phyloP scores from a whole-genome alignment of 2,113 vertebrate species.

The Gymnorhina tibicen region DNA sequence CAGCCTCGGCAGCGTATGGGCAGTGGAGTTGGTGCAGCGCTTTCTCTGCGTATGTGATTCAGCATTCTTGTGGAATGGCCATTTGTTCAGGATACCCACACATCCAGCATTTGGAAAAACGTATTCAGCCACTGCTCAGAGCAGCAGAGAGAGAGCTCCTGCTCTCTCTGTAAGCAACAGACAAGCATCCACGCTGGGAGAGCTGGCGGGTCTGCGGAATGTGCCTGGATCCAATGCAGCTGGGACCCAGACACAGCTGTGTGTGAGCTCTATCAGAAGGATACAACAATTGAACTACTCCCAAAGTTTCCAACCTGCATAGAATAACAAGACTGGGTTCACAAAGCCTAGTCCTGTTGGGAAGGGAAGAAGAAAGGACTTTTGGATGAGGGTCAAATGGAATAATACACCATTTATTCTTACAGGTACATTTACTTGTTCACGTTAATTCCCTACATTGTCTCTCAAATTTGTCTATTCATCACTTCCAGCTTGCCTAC shows the following conservation, averaged over 20 bases:
- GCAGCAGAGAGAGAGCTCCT: neutral
- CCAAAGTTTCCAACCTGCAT: neutral
- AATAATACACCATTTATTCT: neutral
- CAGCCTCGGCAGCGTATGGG: neutral
- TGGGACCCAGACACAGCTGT: constrained; percentile 31
- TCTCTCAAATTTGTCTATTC: neutral
- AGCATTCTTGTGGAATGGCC: neutral
- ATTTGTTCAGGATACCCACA: neutral
- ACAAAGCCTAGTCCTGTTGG: neutral
- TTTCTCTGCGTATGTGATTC: neutral
- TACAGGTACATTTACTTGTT: neutral
- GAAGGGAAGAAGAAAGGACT: neutral
- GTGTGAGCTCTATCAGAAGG: neutral
- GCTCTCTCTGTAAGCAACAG: neutral
- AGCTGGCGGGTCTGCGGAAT: neutral
- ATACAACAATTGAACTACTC: neutral
- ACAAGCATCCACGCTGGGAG: neutral
- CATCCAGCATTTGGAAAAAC: neutral
- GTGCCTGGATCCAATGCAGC: neutral
- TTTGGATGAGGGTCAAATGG: neutral
- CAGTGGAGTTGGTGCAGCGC: accelerated
- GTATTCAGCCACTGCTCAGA: neutral
- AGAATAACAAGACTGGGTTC: neutral
- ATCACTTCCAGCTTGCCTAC: neutral
- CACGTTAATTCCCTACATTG: neutral